Base-by-base conservation (phyloP, 30 jellyfish, hydroid and myxozoan species). In the Aurelia aurita complex sp. Pacific region DNA sequence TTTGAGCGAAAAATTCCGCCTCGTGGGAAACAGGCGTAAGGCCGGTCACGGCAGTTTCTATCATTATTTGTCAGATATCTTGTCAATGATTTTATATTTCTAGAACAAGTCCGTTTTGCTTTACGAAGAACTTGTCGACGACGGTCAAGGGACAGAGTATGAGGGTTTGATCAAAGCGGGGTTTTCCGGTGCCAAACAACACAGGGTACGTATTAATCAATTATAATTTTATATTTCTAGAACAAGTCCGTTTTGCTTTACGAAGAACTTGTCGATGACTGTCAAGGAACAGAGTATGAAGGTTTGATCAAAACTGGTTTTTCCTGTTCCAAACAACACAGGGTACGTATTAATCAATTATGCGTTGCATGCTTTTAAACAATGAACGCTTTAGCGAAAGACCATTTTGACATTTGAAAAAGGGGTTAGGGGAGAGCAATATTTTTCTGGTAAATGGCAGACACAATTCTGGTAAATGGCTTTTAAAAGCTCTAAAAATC, bases 221-320 rank as follows among this genome's bases (percentile, higher is more conserved):
- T 23, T 23, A 23, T 23, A 23, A 23, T 23, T 23, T 23, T 0
- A 23, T 23, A 23, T 23, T 23, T 23, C 29, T 23, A 23, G 29
- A 23, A 23, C 29, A 23, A 23, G 29, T 23, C 29, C 29, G 29
- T 23, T 23, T 0, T 13, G 29, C 87, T 91, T 0, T 72, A 35
- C 69, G 83, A 53, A 10, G 96, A 91, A 87, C 69, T 91, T 69
- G 83, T 64, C 14, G 89, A 78, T 1, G 98, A 91, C 12, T 12
- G 79, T 18, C 75, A 77, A 78, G 94, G 94, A 40, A 73, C 94
- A 0, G 88, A 63, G n/a, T 52, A 40, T 67, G 85, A 73, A 60
- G 74, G 60, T 4, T 11, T 86, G 5, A 92, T 83, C 17, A 59
- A 86, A 63, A 63, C 40, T 78, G 90, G 96, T 1, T n/a, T 85